Evolutionary conservation across 1,140 invertebrate genomes (phyloP).

Genomic region (Rhopalosiphum padi): DNA sequence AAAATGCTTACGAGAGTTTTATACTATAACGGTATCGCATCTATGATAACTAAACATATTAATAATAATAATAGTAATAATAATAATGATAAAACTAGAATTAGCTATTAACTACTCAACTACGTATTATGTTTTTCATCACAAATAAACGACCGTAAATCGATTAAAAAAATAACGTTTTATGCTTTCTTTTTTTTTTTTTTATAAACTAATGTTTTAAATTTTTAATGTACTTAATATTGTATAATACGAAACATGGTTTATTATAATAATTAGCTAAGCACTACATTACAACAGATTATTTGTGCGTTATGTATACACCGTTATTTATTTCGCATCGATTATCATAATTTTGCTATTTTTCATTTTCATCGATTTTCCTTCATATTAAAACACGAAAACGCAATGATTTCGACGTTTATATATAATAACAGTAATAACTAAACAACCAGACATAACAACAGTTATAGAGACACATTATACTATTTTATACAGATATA

Average conservation of each 20-base stretch:
- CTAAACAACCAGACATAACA: background rate
- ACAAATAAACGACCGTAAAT: background rate
- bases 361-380: background rate
- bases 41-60: background rate
- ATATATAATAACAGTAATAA: background rate
- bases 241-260: background rate
- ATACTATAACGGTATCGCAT: background rate
- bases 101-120: background rate
- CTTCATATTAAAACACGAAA: background rate
- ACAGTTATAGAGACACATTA: background rate
- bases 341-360: slow-evolving; percentile 16
- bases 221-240: background rate
- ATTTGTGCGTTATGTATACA: background rate
- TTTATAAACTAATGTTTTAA: background rate
- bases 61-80: slow-evolving; percentile 28
- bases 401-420: background rate
- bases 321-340: background rate
- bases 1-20: background rate
- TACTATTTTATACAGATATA: background rate
- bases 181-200: no score
- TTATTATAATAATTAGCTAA: background rate
- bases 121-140: no score
- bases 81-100: background rate
- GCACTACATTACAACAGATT: no score
- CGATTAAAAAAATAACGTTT: background rate